A percentile compares a stretch with the other conserved stretches of the same genome.
These are phyloP conservation scores for Dioctria linearis DNA, from an alignment of 2,888 invertebrate species.

Conservation along the genomic window DNA sequence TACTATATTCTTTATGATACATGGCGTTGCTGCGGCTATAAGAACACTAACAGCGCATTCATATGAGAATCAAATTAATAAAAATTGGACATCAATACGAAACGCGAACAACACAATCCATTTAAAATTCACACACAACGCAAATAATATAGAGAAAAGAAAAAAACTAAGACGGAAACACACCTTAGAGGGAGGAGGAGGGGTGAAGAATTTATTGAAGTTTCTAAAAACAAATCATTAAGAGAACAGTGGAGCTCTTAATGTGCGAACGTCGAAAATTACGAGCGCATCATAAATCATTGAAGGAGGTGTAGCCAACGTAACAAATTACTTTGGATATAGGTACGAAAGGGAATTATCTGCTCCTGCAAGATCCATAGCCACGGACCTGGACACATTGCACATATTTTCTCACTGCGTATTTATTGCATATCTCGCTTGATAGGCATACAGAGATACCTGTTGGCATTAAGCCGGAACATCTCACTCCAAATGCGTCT, in stretches of 20 bases:
- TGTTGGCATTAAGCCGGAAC: conserved; percentile 42
- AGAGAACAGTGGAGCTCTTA: conserved; percentile 22
- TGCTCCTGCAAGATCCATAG: conserved; percentile 14
- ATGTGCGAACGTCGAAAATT: conserved; percentile 55
- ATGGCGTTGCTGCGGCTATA: too few species aligned
- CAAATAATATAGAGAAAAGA: too few species aligned
- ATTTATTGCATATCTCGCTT: not conserved
- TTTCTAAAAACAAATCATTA: conserved; percentile 46
- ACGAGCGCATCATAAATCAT: conserved; percentile 56
- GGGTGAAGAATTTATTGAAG: too few species aligned
- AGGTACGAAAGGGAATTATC: conserved; percentile 13
- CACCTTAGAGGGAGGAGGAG: too few species aligned
- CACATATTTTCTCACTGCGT: not conserved
- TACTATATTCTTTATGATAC: too few species aligned
- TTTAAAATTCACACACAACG: too few species aligned
- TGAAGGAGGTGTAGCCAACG: conserved; percentile 55
- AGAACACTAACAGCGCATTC: too few species aligned
- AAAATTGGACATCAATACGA: too few species aligned
- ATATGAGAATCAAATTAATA: too few species aligned
- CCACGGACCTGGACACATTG: conserved; percentile 18
- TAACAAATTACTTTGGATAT: conserved; percentile 50
- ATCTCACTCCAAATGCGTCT: conserved; percentile 45
- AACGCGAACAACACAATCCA: too few species aligned
- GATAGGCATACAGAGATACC: conserved; percentile 8
- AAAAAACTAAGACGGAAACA: too few species aligned